Evolutionary conservation across 92 coral and sea anemone genomes (phyloP), one percentile per base, ranked within the genome.

Genomic region (Porites evermanni): DNA sequence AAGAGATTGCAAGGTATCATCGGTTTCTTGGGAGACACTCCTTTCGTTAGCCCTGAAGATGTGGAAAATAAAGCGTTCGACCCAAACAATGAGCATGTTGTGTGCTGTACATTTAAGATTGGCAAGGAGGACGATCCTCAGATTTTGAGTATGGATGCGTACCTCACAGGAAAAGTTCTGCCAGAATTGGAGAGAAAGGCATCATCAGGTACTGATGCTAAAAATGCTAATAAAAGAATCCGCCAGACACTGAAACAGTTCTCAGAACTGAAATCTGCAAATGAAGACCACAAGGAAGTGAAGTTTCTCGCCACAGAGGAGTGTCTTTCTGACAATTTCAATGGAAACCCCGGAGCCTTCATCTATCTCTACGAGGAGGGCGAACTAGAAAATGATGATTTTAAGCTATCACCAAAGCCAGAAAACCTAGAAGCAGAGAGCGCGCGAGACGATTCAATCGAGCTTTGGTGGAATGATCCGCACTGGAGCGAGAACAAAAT

Each of bases 251-350:
- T 38, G 6, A 38, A 38, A 38, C 47, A 38, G 47, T 38, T 38
- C 47, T 38, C 7, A 38, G 47, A 38, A 38, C 47, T 38, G 47
- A 38, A 38, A 70, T 70, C 74, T 26, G 74, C 74, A 26, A 83
- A 73, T 63, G 87, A 83, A 83, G 81, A 87, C 64, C 67, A 72
- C 86, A 16, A 47, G 12, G 79, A 14, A 58, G 70, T 66, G 13
- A 66, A 50, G 68, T 79, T 87, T 60, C 65, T 87, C 77, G 86
- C 80, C 69, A 87, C 90, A 47, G 90, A 87, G 23, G 74, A 79
- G 20, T 67, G 52, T 47, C 38, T 87, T 44, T 19, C 74, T 54
- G 21, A 38, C 3, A 72, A 72, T 20, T 54, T 20, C 54, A 61
- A 17, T 61, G 90, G 74, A 68, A 53, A 44, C 2, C 44, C 76